Evolutionary conservation across 2,797 vertebrate genomes (phyloP), one percentile per base, ranked within the genome.

Genomic region (Cynopterus sphinx): DNA sequence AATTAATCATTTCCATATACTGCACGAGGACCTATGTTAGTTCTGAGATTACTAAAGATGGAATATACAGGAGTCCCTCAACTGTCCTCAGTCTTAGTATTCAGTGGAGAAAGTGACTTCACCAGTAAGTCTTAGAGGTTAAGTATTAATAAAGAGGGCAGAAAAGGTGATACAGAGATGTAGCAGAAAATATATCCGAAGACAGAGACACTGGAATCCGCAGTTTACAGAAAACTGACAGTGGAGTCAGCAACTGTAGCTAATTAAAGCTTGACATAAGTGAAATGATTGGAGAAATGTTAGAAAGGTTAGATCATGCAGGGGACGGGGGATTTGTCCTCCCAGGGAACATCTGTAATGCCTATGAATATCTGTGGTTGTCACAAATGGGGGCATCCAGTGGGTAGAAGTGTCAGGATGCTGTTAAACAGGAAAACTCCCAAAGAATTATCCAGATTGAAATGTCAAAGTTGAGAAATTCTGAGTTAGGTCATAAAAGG

Each of bases 141-240:
- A 51, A 8, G 57, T 49, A 61, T 39, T 9, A 85, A 26, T 22
- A 28, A 74, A 87, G n/a, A 59, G n/a, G 0, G 26, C 21, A 59
- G 16, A 36, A 71, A 77, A 95, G 16, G 17, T 6, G 41, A 82
- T 93, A 82, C 41, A 16, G 24, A 83, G 28, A 77, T 71, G 24
- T 12, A 70, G 10, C 19, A 92, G n/a, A 85, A 88, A 73, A 10
- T 15, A 12, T 46, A 33, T n/a, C 31, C 33, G 24, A 83, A 74
- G 8, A 83, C 21, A 77, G 11, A 74, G 36, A 65, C 21, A 83
- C 8, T 78, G n/a, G 41, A 65, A 87, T 51, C 26, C 90, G 22
- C 33, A 78, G 43, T 83, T 79, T 94, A 87, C 19, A 96, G 55
- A 77, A 91, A 75, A 84, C 1, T 51, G 53, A 84, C 61, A 82